phyloP scores from a whole-genome alignment of 1,140 invertebrate genomes.

The Pseudachorutes palmiensis region DNA sequence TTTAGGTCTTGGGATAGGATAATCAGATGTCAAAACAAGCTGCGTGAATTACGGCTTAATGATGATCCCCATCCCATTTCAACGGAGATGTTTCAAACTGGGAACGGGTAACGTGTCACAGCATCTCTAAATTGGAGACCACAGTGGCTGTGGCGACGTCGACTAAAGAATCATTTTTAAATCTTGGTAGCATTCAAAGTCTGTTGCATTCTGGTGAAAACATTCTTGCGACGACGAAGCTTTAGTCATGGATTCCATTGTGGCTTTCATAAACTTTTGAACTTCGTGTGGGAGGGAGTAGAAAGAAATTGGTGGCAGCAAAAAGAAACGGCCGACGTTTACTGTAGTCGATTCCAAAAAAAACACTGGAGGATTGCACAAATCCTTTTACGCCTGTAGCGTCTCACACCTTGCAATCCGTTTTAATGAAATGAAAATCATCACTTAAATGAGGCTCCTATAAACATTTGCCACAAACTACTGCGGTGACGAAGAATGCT shows the following conservation, averaged over 20 bases:
- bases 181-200: not conserved
- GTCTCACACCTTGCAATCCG: too few species aligned
- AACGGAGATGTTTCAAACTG: not conserved
- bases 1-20: slow-evolving; percentile 5
- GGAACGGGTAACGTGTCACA: not conserved
- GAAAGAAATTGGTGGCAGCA: not conserved
- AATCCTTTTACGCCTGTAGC: too few species aligned
- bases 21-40: slow-evolving; percentile 26
- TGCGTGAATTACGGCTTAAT: slow-evolving; percentile 30
- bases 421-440: too few species aligned
- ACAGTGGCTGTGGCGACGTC: not conserved
- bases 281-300: not conserved
- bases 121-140: not conserved
- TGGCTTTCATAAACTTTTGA: not conserved
- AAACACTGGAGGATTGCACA: too few species aligned
- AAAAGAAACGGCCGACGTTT: too few species aligned
- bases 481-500: not conserved
- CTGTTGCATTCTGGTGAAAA: not conserved
- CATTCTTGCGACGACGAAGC: not conserved
- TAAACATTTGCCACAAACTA: not conserved
- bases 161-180: not conserved
- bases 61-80: slow-evolving; percentile 26
- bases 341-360: too few species aligned
- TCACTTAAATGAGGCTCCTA: not conserved
- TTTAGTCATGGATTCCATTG: not conserved